Conservation (phyloP, 1,140 invertebrate genomes). For the Coptotermes formosanus region DNA sequence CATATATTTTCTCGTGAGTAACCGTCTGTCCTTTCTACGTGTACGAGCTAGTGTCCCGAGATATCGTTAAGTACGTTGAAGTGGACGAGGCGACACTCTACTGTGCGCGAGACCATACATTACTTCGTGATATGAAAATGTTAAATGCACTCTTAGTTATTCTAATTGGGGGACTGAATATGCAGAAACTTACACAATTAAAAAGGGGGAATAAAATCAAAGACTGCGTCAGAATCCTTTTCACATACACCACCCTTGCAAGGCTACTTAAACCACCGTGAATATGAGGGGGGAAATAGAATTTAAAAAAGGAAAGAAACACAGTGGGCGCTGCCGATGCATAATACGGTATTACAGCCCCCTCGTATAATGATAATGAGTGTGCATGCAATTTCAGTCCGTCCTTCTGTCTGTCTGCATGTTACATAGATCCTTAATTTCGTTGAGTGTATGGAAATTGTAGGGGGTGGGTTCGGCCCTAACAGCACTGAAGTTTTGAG, state of each 20-base stretch:
- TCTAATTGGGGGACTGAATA: background rate
- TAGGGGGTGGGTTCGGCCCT: background rate
- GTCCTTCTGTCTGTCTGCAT: background rate
- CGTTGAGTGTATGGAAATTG: constrained; percentile 30
- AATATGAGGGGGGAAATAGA: constrained; percentile 8
- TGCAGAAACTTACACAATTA: background rate
- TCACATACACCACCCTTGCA: constrained; percentile 7
- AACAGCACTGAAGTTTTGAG: background rate
- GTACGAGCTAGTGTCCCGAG: background rate
- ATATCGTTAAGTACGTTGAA: background rate
- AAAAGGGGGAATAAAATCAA: background rate
- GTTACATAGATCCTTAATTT: constrained; percentile 27
- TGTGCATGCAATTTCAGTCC: constrained; percentile 28
- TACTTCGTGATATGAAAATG: background rate
- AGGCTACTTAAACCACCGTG: constrained; percentile 22
- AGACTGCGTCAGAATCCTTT: constrained; percentile 11
- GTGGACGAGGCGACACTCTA: background rate
- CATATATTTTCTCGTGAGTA: too few relatives aligned
- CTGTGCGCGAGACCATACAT: background rate
- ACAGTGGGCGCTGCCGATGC: constrained; percentile 8
- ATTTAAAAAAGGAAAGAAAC: background rate
- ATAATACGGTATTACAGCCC: constrained; percentile 24
- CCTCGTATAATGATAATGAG: constrained; percentile 21
- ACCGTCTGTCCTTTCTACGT: too few relatives aligned
- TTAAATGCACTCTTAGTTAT: background rate